These are phyloP conservation scores for Cichlasoma orientale DNA, from an alignment of 2,797 vertebrate species.

Conservation along the genomic window DNA sequence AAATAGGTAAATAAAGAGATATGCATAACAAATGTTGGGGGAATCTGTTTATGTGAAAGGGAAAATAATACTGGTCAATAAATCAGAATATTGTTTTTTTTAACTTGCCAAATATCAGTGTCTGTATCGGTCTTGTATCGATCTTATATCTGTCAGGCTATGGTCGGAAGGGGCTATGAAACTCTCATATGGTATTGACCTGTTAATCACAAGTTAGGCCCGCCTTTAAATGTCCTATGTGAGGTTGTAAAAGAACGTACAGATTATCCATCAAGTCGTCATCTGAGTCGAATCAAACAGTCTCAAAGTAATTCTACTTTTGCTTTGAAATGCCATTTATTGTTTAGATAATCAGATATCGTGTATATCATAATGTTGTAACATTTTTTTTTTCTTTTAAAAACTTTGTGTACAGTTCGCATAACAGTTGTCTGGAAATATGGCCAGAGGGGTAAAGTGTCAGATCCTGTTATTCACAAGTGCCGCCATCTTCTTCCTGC, in stretches of 20 bases:
- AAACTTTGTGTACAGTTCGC: slow-evolving; percentile 7
- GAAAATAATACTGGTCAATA: no score
- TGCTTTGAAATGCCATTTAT: background rate
- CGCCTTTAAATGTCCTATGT: background rate
- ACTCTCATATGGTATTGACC: background rate
- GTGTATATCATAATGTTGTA: background rate
- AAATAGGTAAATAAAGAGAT: no score
- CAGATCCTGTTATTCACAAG: slow-evolving; percentile 26
- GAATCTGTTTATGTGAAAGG: no score
- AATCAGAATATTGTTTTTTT: no score
- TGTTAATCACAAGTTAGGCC: background rate
- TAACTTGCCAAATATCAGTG: no score
- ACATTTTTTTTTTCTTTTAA: background rate
- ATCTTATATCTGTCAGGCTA: no score
- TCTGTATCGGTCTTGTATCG: no score
- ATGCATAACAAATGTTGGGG: no score
- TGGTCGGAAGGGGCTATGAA: background rate
- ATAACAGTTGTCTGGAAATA: slow-evolving; percentile 5
- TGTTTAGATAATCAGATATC: background rate
- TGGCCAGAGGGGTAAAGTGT: slow-evolving; percentile 12
- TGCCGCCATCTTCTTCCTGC: background rate
- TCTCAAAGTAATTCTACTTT: no score
- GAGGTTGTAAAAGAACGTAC: background rate
- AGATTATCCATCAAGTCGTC: background rate
- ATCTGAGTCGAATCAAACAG: no score